Evolutionary conservation across 2,888 invertebrate genomes (phyloP).

Genomic region (Caenorhabditis doughertyi): DNA sequence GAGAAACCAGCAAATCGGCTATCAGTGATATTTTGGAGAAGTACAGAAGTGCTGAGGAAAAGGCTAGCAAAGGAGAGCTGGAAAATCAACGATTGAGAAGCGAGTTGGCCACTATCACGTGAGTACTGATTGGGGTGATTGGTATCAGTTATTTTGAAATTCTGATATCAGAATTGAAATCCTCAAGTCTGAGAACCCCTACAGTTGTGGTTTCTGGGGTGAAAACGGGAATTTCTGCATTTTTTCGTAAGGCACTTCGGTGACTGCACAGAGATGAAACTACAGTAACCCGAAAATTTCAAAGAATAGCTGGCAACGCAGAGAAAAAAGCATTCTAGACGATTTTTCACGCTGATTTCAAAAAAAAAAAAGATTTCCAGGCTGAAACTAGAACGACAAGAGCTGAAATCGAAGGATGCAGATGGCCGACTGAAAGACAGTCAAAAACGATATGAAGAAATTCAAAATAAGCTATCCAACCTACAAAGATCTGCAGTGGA

Average conservation of each 20-base stretch:
- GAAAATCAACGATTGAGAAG: constrained; percentile 57
- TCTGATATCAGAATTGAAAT: too few relatives aligned
- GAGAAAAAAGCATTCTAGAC: too few relatives aligned
- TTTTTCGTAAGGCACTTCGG: neutral
- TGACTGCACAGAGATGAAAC: neutral
- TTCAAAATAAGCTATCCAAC: constrained; percentile 36
- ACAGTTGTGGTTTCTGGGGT: too few relatives aligned
- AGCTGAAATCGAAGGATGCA: constrained; percentile 39
- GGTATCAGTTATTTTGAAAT: too few relatives aligned
- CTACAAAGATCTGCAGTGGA: constrained; percentile 55
- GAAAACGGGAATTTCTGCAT: too few relatives aligned
- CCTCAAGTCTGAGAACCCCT: too few relatives aligned
- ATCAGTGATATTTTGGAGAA: constrained; percentile 57
- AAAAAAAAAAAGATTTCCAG: constrained; percentile 33
- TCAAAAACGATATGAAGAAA: constrained; percentile 44
- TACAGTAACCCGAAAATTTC: neutral
- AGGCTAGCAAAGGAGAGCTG: constrained; percentile 43
- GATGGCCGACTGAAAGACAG: constrained; percentile 43
- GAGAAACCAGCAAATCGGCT: constrained; percentile 59
- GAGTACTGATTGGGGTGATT: neutral
- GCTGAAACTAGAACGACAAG: constrained; percentile 63
- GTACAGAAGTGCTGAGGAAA: constrained; percentile 62
- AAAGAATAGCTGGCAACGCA: neutral
- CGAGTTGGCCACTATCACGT: constrained; percentile 41
- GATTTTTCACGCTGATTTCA: neutral